Base-by-base conservation (phyloP, 2,797 vertebrate species). In the Scarus forsteni region DNA sequence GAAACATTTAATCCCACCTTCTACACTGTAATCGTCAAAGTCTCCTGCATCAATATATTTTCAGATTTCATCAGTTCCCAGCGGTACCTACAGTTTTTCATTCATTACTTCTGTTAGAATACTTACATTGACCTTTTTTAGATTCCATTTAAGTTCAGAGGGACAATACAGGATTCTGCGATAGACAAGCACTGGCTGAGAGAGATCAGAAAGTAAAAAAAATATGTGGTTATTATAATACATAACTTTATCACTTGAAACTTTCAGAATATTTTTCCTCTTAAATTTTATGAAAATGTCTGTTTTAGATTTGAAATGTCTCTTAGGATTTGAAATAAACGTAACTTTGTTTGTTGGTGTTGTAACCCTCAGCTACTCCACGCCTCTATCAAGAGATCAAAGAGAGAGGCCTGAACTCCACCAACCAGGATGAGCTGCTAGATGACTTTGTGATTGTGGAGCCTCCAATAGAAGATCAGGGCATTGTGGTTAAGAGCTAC, bases 311-410 rank as follows among this genome's bases (percentile, higher is more conserved):
- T 0, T 48, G 27, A 46, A n/a, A 5, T 43, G 3, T 4, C 8
- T 4, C 18, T 4, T 3, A 36, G 48, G 7, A 14, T n/a, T 27
- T 5, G 11, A 13, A 38, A 14, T 8, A 54, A 8, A 61, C 18
- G 43, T 4, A 34, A 27, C 13, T 15, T 27, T 38, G 27, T 27
- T 27, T 27, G 27, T 27, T 65, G 35, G 34, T 66, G 38, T 51
- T 43, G 55, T 8, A 5, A 61, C 58, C 77, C 7, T 5, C 92
- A 99, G 98, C 98, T 14, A 90, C 90, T 0, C 98, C 97, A 0
- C 78, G 55, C 42, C 92, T 99, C 57, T 99, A 99, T 73, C 98
- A 99, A 94, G 96, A 99, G 86, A 96, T 99, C 83, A 93, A 93
- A 10, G 98, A 99, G 89, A 92, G 96, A 18, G 98, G 98, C 1